Base-by-base conservation (phyloP, 2,797 vertebrate species). In the Eutrigla gurnardus region DNA sequence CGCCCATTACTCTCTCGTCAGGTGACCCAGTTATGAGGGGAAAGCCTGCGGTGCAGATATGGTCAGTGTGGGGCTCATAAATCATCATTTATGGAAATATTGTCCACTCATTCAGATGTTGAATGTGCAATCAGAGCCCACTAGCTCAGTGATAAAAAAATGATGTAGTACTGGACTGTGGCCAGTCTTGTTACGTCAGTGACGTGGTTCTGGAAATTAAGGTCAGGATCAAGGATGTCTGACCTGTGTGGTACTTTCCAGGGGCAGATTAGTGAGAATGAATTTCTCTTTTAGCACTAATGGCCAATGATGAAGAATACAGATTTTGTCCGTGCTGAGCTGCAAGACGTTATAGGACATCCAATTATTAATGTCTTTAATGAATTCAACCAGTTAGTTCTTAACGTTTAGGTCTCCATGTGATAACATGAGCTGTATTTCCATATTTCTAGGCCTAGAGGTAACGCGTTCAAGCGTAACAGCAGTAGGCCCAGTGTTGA, bases 1-100 rank as follows among this genome's bases (percentile, higher is more conserved):
- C 65, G 83, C 39, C 74, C 75, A 82, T 85, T 82, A 71, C 46
- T 73, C 49, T 79, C 62, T 74, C 72, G 68, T 83, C 81, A 82
- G 76, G 79, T 81, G 77, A 86, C 70, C 77, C 63, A 63, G 65
- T 82, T 86, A 65, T 61, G 61, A 53, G 61, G 71, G 13, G 60
- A 74, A 61, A 39, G 65, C 53, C 65, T 25, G 72, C 59, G 40
- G 8, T 36, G 7, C 57, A 77, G 75, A 77, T 60, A 77, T 17
- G 66, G 62, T 42, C 70, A 67, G n/a, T 5, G 12, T 39, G 70
- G 69, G 71, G 12, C 72, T 60, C 71, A 40, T 74, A 85, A 76
- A 82, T 86, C 80, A 77, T 42, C 52, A 53, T 77, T 68, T 53
- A 80, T 72, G 54, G 73, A 62, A 75, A 60, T 4, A 50, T 36